phyloP scores from a whole-genome alignment of 2,888 invertebrate genomes.

The Brassicogethes aeneus region DNA sequence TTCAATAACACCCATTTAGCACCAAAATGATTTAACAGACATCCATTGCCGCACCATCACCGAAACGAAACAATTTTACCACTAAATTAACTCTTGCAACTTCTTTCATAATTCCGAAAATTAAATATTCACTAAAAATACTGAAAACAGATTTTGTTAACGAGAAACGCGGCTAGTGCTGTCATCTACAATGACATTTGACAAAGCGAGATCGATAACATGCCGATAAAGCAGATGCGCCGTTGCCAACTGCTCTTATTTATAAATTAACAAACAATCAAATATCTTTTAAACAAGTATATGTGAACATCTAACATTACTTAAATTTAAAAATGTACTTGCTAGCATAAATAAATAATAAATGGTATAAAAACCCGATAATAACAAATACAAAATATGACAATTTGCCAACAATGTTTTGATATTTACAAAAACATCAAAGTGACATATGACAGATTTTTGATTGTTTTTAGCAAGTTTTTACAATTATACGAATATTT shows the following conservation, averaged over 20 bases:
- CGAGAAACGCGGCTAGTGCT: constrained; percentile 11
- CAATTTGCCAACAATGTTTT: background rate
- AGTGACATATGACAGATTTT: background rate
- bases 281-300: too few relatives aligned
- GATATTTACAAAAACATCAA: background rate
- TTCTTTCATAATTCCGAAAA: background rate
- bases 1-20: constrained; percentile 27
- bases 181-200: constrained; percentile 26
- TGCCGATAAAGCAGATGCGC: constrained; percentile 4
- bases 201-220: constrained; percentile 18
- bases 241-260: constrained; percentile 6
- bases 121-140: background rate
- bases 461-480: background rate
- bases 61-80: background rate
- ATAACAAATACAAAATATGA: too few relatives aligned
- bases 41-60: constrained; percentile 17
- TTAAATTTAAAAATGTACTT: too few relatives aligned
- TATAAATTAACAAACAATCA: background rate
- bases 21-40: constrained; percentile 15
- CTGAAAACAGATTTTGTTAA: constrained; percentile 1
- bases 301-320: too few relatives aligned
- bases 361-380: too few relatives aligned
- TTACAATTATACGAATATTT: background rate
- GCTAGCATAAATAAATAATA: too few relatives aligned
- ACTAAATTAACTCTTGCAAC: background rate